Evolutionary conservation across 2,888 invertebrate species (phyloP), one percentile per base, ranked within the genome.

Genomic region (Quadroppia sp.): DNA sequence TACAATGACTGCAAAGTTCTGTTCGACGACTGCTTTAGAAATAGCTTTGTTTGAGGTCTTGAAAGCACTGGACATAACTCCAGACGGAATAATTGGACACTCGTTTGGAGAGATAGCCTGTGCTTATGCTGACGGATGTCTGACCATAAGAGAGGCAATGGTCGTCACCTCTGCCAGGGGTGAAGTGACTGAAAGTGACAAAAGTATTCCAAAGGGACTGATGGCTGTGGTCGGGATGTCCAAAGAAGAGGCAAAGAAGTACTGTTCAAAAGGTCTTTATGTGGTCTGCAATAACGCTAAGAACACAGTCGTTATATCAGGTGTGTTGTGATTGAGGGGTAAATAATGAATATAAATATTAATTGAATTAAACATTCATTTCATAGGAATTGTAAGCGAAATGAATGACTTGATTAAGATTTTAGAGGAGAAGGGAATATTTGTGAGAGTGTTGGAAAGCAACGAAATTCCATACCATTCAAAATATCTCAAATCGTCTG

Each of bases 251-350:
- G 87, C 89, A 72, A 86, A 86, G 79, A 84, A 84, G 78, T 86
- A 88, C 72, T 89, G 91, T 80, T 93, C 94, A 23, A 82, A 88
- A 42, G 92, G 89, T 79, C 86, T 96, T 23, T 87, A 87, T 80
- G 89, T 93, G 13, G 95, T 95, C 71, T 99, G 98, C 82, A 94
- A 98, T 85, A 99, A 99, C 84, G 89, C 94, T 75, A 86, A 85
- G 76, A 95, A 98, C 82, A 94, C 91, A 79, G 94, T 97, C 13
- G 95, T 97, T 15, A 85, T 98, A 77, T 97, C 97, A 6, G 98
- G 97, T 0, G 4, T 50, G 25, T 9, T 23, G 2, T 23, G 9
- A 3, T 84, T 83, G 81, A 80, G 85, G n/a, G n/a, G n/a, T n/a
- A n/a, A n/a, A n/a, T n/a, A n/a, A n/a, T n/a, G n/a, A n/a, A n/a